phyloP scores from a whole-genome alignment of 2,888 invertebrate genomes.

The Euplagia quadripunctaria region DNA sequence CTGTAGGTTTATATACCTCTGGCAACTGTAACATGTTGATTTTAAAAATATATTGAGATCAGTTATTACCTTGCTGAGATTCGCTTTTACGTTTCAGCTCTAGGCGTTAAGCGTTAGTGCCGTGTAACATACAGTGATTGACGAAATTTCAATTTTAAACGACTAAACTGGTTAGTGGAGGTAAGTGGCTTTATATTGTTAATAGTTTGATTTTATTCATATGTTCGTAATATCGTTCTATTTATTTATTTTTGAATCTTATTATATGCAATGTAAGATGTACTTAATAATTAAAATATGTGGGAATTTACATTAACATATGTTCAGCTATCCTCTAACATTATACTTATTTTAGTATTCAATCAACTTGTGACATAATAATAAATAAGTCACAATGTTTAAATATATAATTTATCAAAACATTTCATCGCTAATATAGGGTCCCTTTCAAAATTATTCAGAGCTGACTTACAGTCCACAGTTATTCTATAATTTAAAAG shows the following conservation, averaged over 20 bases:
- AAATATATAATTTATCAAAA: too few species aligned
- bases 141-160: background rate
- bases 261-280: too few species aligned
- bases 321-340: background rate
- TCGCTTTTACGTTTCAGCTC: background rate
- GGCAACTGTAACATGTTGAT: slow-evolving; percentile 39
- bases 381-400: too few species aligned
- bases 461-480: too few species aligned
- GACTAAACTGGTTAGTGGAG: background rate
- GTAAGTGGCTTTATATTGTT: background rate
- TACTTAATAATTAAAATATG: background rate
- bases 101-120: background rate
- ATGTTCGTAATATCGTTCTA: background rate
- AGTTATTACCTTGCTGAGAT: background rate
- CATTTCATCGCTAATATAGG: too few species aligned
- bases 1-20: slow-evolving; percentile 38
- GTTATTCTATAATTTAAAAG: too few species aligned
- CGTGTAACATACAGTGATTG: background rate
- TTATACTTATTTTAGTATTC: too few species aligned
- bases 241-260: background rate
- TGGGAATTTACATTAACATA: background rate
- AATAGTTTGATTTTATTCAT: background rate
- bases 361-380: too few species aligned
- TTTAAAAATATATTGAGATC: background rate
- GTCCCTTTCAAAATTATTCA: too few species aligned